These are phyloP conservation scores for Pithecia hirsuta DNA, from an alignment of 2,797 vertebrate genomes.

Conservation along the genomic window DNA sequence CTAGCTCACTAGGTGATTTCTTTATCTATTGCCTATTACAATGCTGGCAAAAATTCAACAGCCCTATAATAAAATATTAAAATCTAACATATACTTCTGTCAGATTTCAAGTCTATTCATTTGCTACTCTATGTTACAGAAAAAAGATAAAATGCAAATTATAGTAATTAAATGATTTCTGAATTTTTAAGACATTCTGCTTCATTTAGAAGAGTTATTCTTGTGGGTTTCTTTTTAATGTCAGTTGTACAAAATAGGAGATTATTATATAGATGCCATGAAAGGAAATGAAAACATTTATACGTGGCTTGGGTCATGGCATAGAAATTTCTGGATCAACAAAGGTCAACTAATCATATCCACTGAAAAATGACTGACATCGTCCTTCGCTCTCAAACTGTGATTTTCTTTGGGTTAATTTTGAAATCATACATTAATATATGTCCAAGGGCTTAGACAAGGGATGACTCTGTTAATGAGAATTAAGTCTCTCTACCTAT, in stretches of 20 bases:
- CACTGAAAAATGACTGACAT: background rate
- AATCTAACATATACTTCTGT: background rate
- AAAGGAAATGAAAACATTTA: slow-evolving; percentile 26
- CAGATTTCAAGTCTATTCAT: background rate
- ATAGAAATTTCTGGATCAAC: background rate
- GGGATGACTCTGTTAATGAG: background rate
- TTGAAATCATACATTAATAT: background rate
- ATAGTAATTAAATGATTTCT: background rate
- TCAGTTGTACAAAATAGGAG: background rate
- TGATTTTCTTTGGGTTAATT: background rate
- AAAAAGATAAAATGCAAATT: background rate
- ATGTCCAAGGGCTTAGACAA: background rate
- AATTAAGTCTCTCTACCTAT: background rate
- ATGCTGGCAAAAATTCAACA: background rate
- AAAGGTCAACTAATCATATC: slow-evolving; percentile 16
- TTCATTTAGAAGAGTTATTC: background rate
- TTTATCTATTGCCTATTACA: background rate
- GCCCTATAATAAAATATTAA: background rate
- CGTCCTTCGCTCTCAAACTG: background rate
- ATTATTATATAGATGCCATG: background rate
- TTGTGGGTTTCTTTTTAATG: background rate
- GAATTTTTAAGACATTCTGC: background rate
- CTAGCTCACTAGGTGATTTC: background rate
- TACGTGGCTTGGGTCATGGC: background rate
- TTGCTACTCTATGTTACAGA: background rate